These are phyloP conservation scores for Bombus turneri DNA, from an alignment of 1,140 invertebrate genomes.

Conservation along the genomic window DNA sequence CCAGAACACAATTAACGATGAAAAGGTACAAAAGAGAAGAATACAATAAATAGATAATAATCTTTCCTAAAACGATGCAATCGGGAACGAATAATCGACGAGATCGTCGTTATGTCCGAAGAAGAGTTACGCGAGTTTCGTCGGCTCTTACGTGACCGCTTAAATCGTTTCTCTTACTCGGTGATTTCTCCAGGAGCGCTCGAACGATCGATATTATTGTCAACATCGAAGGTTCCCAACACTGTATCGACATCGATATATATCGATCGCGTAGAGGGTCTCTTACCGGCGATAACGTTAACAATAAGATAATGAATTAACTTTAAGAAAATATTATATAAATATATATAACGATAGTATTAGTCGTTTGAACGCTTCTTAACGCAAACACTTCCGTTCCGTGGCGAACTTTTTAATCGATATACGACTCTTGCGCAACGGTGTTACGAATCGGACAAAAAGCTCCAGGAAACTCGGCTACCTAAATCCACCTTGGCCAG, in stretches of 20 bases:
- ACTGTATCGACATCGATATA: too few relatives aligned
- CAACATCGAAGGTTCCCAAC: too few relatives aligned
- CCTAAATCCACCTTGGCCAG: slow-evolving; percentile 23
- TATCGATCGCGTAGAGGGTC: too few relatives aligned
- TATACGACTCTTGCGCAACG: not conserved
- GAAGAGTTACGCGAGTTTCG: not conserved
- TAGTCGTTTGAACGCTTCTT: too few relatives aligned
- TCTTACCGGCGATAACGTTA: too few relatives aligned
- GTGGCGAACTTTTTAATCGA: slow-evolving; percentile 3
- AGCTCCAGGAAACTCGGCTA: slow-evolving; percentile 12
- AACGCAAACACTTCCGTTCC: not conserved
- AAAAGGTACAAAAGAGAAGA: not conserved
- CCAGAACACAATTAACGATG: not conserved
- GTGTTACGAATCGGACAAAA: not conserved
- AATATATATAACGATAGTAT: too few relatives aligned
- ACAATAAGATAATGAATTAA: too few relatives aligned
- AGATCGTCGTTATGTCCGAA: not conserved
- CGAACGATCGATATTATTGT: too few relatives aligned
- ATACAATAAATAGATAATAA: not conserved
- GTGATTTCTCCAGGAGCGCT: not conserved
- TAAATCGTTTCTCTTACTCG: not conserved
- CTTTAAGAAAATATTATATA: too few relatives aligned
- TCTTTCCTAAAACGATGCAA: not conserved
- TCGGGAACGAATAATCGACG: not conserved
- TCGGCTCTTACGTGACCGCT: not conserved